Evolutionary conservation across 2,797 vertebrate species (phyloP).

Genomic region (Hippopotamyrus pictus): DNA sequence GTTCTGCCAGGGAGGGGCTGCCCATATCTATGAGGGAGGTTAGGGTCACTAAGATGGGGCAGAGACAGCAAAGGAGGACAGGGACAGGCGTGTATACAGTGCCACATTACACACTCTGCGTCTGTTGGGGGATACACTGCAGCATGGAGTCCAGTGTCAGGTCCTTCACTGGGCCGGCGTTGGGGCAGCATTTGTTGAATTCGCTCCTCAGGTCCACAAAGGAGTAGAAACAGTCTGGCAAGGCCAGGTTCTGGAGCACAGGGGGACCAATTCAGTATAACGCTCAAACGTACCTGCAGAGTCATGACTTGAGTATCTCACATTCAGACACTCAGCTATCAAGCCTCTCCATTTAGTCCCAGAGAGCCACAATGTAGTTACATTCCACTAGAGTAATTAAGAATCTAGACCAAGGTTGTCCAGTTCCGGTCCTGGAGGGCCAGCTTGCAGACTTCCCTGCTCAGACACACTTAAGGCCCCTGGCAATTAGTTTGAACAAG

Average conservation of each 20-base stretch:
- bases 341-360: background rate
- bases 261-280: conserved; percentile 8
- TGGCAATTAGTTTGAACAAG: background rate
- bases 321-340: background rate
- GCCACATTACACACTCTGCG: background rate
- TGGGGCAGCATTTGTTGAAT: conserved; percentile 79
- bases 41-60: conserved; percentile 41
- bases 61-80: no score
- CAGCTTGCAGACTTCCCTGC: background rate
- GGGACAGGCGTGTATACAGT: background rate
- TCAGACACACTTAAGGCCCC: background rate
- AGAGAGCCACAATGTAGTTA: background rate
- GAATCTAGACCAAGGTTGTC: background rate
- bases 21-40: conserved; percentile 66
- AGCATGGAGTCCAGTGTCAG: conserved; percentile 78
- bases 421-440: background rate
- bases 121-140: conserved; percentile 77
- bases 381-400: background rate
- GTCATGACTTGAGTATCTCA: background rate
- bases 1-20: conserved; percentile 70
- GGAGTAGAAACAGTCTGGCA: conserved; percentile 87
- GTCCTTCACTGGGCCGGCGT: conserved; percentile 63
- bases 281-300: background rate
- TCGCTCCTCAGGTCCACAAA: conserved; percentile 88
- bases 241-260: conserved; percentile 73